A percentile compares a stretch with the other conserved stretches of the same genome.
Evolutionary conservation across 2,888 invertebrate species (phyloP).

Genomic region (Microplitis deprimator): DNA sequence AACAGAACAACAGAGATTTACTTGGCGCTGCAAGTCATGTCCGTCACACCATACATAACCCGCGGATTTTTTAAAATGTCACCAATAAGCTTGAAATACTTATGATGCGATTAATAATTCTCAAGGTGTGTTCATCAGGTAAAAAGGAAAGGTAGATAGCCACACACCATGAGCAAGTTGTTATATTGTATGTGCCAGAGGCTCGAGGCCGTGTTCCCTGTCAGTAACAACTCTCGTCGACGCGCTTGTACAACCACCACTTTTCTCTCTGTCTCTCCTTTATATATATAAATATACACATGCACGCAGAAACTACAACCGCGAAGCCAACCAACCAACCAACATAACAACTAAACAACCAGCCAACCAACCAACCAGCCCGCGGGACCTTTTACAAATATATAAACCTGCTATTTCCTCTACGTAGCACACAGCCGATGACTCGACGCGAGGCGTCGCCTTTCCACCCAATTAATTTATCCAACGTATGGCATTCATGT

Average conservation of each 20-base stretch:
- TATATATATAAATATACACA: too few relatives aligned
- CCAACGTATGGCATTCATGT: slow-evolving; percentile 41
- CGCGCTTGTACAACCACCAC: slow-evolving; percentile 22
- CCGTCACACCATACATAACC: not conserved
- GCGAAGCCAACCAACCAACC: not conserved
- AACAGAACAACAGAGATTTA: not conserved
- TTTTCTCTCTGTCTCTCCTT: not conserved
- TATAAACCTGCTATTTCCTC: slow-evolving; percentile 36
- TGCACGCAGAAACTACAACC: too few relatives aligned
- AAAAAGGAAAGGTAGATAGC: slow-evolving; percentile 9
- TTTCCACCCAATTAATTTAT: slow-evolving; percentile 54
- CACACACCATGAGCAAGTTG: slow-evolving; percentile 19
- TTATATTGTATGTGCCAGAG: slow-evolving; percentile 20
- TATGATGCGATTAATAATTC: slow-evolving; percentile 17
- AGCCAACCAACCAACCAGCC: not conserved
- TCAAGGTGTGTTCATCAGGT: slow-evolving; percentile 7
- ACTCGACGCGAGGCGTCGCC: slow-evolving; percentile 42
- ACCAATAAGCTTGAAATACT: slow-evolving; percentile 16
- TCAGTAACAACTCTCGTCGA: slow-evolving; percentile 26
- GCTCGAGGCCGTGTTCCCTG: slow-evolving; percentile 23
- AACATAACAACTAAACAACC: not conserved
- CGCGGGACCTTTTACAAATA: slow-evolving; percentile 28
- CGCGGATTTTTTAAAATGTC: slow-evolving; percentile 13
- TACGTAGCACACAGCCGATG: slow-evolving; percentile 41
- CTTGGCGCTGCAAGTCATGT: slow-evolving; percentile 1